Conservation (phyloP, 2,797 vertebrate species). For the Knipowitschia caucasica region DNA sequence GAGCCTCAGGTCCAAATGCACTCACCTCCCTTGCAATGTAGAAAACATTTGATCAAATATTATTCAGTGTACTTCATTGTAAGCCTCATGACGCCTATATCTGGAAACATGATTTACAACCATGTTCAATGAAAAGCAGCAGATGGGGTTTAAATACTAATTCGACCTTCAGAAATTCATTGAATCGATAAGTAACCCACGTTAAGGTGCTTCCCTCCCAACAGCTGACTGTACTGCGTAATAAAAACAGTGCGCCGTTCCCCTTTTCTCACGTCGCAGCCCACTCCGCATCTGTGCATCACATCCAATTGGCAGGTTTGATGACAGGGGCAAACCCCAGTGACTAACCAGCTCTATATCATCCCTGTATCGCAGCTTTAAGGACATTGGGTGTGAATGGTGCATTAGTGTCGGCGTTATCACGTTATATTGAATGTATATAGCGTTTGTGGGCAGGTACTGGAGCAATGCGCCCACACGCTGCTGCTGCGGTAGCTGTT, state of each 20-base stretch:
- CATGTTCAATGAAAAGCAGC: neutral
- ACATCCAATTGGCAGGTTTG: constrained; percentile 57
- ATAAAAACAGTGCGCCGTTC: constrained; percentile 77
- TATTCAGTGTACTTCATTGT: neutral
- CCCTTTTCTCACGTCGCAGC: constrained; percentile 60
- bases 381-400: neutral
- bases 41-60: neutral
- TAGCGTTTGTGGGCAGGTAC: constrained; percentile 64
- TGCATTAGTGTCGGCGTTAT: constrained; percentile 15
- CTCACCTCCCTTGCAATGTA: neutral
- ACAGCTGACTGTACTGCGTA: constrained; percentile 70
- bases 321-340: constrained; percentile 36
- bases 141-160: constrained; percentile 9
- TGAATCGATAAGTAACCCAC: constrained; percentile 39
- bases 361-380: constrained; percentile 14
- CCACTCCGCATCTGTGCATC: constrained; percentile 67
- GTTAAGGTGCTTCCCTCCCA: constrained; percentile 51
- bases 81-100: neutral
- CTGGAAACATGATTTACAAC: neutral
- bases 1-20: neutral
- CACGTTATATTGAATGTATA: constrained; percentile 47
- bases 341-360: constrained; percentile 5
- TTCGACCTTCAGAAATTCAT: constrained; percentile 47
- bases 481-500: constrained; percentile 71
- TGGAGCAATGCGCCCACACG: constrained; percentile 69